These are phyloP conservation scores for Rhinogobio ventralis DNA, from an alignment of 2,797 vertebrate species.

Conservation along the genomic window DNA sequence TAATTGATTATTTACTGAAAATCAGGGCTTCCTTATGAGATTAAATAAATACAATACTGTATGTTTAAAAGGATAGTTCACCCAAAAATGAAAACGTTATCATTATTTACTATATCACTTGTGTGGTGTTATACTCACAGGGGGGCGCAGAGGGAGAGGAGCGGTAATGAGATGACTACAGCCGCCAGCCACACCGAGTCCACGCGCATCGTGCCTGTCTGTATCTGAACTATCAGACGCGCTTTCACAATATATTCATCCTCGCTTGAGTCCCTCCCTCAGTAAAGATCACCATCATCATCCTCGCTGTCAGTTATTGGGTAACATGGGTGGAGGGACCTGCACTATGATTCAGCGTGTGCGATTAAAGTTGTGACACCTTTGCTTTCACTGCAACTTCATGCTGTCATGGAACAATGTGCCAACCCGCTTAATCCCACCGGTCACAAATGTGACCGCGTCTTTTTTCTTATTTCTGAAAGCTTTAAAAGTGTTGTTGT, in stretches of 20 bases:
- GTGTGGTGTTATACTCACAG: constrained; percentile 28
- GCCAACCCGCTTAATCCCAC: too few relatives aligned
- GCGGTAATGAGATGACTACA: background rate
- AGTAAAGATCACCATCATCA: background rate
- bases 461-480: too few relatives aligned
- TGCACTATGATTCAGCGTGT: background rate
- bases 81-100: background rate
- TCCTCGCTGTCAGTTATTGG: background rate
- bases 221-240: background rate
- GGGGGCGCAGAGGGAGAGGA: background rate
- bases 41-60: too few relatives aligned
- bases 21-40: background rate
- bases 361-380: background rate
- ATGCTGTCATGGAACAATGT: background rate
- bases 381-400: background rate
- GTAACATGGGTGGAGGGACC: constrained; percentile 20
- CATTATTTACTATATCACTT: background rate
- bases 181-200: constrained; percentile 7
- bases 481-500: too few relatives aligned
- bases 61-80: background rate
- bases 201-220: background rate
- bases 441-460: too few relatives aligned
- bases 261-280: background rate
- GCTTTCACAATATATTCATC: background rate
- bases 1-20: background rate